Percentiles rank a stretch among this genome's conserved stretches.
phyloP scores from a whole-genome alignment of 2,888 invertebrate species.

The Sphaerophoria rueppellii region DNA sequence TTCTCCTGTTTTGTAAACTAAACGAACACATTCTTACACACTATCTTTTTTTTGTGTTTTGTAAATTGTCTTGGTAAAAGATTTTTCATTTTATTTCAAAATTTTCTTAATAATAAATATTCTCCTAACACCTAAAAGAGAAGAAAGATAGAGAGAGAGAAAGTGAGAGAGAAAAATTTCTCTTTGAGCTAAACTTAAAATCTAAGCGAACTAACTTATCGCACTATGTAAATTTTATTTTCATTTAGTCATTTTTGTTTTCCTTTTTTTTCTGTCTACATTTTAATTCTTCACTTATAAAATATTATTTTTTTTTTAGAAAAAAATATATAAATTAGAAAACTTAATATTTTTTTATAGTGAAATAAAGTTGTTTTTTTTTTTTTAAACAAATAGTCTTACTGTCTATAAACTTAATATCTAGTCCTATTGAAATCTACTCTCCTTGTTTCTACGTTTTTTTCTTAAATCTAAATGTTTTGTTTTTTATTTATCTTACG shows the following conservation, averaged over 20 bases:
- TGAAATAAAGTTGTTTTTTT: slow-evolving; percentile 21
- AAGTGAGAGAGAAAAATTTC: slow-evolving; percentile 52
- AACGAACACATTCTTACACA: slow-evolving; percentile 66
- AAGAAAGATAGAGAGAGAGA: slow-evolving; percentile 69
- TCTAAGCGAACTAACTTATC: slow-evolving; percentile 72
- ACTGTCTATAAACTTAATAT: slow-evolving; percentile 59
- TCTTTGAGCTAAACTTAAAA: slow-evolving; percentile 73
- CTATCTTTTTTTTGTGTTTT: slow-evolving; percentile 54
- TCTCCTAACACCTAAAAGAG: slow-evolving; percentile 72
- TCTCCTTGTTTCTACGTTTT: slow-evolving; percentile 54
- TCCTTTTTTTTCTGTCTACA: slow-evolving; percentile 65
- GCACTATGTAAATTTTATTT: slow-evolving; percentile 58
- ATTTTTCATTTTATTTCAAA: slow-evolving; percentile 42
- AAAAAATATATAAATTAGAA: slow-evolving; percentile 80
- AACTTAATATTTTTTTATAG: slow-evolving; percentile 50
- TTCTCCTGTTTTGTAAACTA: slow-evolving; percentile 70
- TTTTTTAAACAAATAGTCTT: slow-evolving; percentile 37
- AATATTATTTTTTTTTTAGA: slow-evolving; percentile 74
- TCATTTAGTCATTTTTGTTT: slow-evolving; percentile 67
- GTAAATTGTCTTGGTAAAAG: slow-evolving; percentile 64
- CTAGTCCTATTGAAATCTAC: slow-evolving; percentile 45
- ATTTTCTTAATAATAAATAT: slow-evolving; percentile 57
- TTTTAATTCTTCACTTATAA: slow-evolving; percentile 74
- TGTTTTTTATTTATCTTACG: slow-evolving; percentile 54
- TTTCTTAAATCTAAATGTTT: slow-evolving; percentile 68